Conservation (phyloP, 1,140 invertebrate genomes). For the Magallana ariakensis region DNA sequence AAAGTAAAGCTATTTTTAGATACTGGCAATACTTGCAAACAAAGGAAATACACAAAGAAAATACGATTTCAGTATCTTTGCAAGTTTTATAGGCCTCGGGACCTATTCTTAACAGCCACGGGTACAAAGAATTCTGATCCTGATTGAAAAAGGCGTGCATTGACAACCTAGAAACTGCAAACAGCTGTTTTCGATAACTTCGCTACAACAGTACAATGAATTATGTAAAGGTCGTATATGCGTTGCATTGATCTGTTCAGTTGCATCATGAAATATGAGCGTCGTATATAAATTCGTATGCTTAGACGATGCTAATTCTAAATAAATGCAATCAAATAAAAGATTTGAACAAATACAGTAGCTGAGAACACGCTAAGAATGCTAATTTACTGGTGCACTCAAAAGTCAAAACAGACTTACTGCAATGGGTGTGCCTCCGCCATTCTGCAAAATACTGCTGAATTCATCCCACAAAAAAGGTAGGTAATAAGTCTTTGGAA, state of each 20-base stretch:
- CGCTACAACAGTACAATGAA: neutral
- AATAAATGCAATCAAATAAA: no score
- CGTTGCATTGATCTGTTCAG: neutral
- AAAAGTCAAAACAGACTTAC: neutral
- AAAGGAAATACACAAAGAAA: neutral
- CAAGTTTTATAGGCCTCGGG: neutral
- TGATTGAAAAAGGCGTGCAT: neutral
- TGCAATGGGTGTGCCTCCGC: constrained; percentile 11
- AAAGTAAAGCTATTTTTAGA: constrained; percentile 17
- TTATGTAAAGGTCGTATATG: neutral
- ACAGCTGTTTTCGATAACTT: constrained; percentile 30
- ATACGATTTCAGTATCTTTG: neutral
- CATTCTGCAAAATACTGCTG: constrained; percentile 44
- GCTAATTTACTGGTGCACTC: no score
- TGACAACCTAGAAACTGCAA: neutral
- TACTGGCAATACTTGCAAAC: constrained; percentile 1
- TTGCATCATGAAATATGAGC: neutral
- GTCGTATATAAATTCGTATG: no score
- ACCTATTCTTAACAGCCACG: no score
- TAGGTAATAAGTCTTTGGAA: neutral
- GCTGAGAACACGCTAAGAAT: no score
- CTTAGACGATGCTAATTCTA: no score
- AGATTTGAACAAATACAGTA: no score
- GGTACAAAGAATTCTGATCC: neutral
- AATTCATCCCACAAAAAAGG: constrained; percentile 4